Percentiles rank a stretch among this genome's conserved stretches.
These are phyloP conservation scores for Lycocerus yunnanus DNA, from an alignment of 2,888 invertebrate species.

Conservation along the genomic window DNA sequence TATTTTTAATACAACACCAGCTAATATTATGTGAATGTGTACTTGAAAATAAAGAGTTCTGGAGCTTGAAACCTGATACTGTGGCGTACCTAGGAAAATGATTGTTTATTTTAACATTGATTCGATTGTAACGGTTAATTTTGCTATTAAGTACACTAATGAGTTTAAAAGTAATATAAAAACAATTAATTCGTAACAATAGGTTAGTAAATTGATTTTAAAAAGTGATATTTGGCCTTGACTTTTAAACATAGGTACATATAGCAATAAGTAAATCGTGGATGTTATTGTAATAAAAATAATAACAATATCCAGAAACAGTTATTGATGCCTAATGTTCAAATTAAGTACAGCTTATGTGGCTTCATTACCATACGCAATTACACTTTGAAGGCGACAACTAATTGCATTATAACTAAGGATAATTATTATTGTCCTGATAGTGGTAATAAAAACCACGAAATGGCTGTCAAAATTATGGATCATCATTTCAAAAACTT, in stretches of 20 bases:
- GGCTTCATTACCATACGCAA: not conserved
- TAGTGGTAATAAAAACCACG: not conserved
- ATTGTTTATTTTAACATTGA: not conserved
- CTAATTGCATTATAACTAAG: not conserved
- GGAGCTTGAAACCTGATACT: not conserved
- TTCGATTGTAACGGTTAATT: not conserved
- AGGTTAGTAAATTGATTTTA: not conserved
- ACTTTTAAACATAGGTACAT: not conserved
- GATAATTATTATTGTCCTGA: not conserved
- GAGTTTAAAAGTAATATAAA: not conserved
- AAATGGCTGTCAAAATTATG: not conserved
- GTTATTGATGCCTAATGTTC: not conserved
- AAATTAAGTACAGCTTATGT: not conserved
- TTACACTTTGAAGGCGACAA: not conserved
- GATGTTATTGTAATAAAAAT: not conserved
- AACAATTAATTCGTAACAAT: not conserved
- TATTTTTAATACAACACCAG: not conserved
- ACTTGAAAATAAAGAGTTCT: not conserved
- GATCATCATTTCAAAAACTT: not conserved
- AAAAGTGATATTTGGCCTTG: not conserved
- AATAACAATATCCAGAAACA: not conserved
- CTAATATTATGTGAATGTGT: not conserved
- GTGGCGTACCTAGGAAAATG: not conserved
- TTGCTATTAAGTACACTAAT: not conserved
- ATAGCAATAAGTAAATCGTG: not conserved